Base-by-base conservation (phyloP, 2,888 invertebrate species). In the Stenichneumon culpator region DNA sequence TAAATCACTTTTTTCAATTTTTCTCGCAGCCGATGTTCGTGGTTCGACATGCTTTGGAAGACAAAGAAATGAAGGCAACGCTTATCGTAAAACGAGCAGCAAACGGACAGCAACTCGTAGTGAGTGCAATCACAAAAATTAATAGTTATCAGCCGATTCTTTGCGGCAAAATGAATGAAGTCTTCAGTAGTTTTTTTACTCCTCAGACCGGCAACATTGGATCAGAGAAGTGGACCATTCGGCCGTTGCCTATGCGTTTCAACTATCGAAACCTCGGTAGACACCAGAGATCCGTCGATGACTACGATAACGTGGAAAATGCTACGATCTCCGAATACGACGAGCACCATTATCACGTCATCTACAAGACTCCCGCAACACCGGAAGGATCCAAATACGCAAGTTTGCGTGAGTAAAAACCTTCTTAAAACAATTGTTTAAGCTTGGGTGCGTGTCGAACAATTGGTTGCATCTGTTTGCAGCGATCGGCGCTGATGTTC, bases 161-260 rank as follows among this genome's bases (percentile, higher is more conserved):
- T 5, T 65, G 28, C n/a, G 5, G 3, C n/a, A 19, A 16, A 11
- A 65, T 39, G 39, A 22, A 22, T 5, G 11, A 22, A 28, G 25
- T 5, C n/a, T 28, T 47, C 16, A 50, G 32, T 32, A 19, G 1
- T 63, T 50, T 11, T 68, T 47, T 73, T 52, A 16, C 50, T 65
- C 9, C 14, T n/a, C 50, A 84, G 84, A 78, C 57, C 25, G 84
- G 84, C 32, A 81, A 11, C 22, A 50, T 60, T 72, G 80, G 50
- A 77, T 54, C 19, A 52, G 28, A 63, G 32, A 28, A 22, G 19
- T 54, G 52, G 52, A 52, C 4, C 52, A 16, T 52, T 54, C 9
- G 9, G 11, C 80, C 87, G 39, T 22, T 87, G 52, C 87, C 86
- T 6, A 44, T 67, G 28, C 86, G 82, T 67, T 54, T 87, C 19